Conservation (phyloP, 92 coral and sea anemone species). For the Paragorgia papillata region DNA sequence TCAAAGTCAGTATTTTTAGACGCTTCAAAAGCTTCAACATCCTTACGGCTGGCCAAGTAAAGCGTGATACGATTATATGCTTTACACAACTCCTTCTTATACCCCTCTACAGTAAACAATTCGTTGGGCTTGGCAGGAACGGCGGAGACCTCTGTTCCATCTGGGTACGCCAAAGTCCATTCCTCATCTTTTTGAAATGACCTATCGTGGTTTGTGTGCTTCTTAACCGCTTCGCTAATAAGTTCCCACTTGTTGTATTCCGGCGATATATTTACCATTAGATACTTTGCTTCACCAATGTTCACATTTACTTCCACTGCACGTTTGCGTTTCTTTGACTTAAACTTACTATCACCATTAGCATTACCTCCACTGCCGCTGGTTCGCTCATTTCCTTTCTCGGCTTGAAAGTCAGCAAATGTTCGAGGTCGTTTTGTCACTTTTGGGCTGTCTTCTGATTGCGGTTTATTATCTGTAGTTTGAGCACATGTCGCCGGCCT, state of each 20-base stretch:
- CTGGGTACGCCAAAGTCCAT: neutral
- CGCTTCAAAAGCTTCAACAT: neutral
- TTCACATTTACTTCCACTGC: neutral
- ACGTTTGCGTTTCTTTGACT: constrained; percentile 1
- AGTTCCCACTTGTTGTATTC: constrained; percentile 15
- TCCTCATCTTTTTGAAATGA: neutral
- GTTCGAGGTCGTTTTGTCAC: neutral
- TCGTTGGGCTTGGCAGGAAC: neutral
- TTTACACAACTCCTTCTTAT: constrained; percentile 4
- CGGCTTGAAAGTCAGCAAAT: neutral
- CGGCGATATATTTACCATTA: constrained; percentile 9
- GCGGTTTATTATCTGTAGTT: neutral
- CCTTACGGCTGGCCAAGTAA: neutral
- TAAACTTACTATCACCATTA: neutral
- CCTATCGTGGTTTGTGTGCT: constrained; percentile 18
- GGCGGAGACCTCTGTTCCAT: neutral
- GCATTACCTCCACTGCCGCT: neutral
- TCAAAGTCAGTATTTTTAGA: neutral
- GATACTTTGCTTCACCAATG: constrained; percentile 8
- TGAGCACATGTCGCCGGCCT: neutral
- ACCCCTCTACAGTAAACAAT: neutral
- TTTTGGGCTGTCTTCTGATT: too few species aligned
- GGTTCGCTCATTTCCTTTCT: neutral
- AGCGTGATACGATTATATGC: constrained; percentile 4
- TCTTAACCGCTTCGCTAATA: constrained; percentile 18